Percentiles rank a stretch among this genome's conserved stretches.
phyloP scores from a whole-genome alignment of 2,797 vertebrate genomes.

The Peromyscus melanophrys region DNA sequence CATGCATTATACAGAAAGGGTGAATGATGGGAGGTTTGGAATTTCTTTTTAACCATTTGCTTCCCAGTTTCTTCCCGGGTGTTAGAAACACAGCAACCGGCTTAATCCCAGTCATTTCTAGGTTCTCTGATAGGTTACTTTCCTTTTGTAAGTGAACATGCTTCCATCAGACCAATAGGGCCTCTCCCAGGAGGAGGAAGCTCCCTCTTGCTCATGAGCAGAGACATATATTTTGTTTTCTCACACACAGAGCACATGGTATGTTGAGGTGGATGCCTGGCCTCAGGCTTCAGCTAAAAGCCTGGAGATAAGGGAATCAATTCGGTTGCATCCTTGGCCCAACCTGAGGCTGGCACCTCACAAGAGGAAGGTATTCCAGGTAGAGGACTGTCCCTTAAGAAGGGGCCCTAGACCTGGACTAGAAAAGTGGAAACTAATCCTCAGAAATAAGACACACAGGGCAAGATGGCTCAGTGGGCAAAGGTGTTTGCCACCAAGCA shows the following conservation, averaged over 20 bases:
- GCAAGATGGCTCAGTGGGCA: not conserved
- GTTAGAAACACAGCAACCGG: not conserved
- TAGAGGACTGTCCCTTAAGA: too few relatives aligned
- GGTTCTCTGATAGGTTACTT: not conserved
- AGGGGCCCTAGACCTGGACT: not conserved
- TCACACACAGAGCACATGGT: not conserved
- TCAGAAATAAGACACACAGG: not conserved
- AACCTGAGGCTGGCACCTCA: not conserved
- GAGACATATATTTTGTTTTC: too few relatives aligned
- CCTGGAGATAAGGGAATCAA: not conserved
- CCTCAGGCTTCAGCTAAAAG: not conserved
- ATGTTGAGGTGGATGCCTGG: too few relatives aligned
- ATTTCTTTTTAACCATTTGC: constrained; percentile 41
- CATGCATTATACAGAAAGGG: constrained; percentile 19
- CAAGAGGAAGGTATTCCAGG: not conserved
- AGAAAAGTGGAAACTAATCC: not conserved
- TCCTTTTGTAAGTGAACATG: not conserved
- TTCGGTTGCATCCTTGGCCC: not conserved
- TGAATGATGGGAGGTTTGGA: constrained; percentile 37
- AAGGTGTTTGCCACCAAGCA: not conserved
- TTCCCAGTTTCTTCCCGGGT: not conserved
- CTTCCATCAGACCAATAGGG: not conserved
- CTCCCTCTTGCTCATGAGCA: not conserved
- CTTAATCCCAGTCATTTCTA: not conserved
- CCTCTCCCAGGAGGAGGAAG: not conserved